These are phyloP conservation scores for Eleutherodactylus coqui DNA, from an alignment of 2,797 vertebrate genomes.

Conservation along the genomic window DNA sequence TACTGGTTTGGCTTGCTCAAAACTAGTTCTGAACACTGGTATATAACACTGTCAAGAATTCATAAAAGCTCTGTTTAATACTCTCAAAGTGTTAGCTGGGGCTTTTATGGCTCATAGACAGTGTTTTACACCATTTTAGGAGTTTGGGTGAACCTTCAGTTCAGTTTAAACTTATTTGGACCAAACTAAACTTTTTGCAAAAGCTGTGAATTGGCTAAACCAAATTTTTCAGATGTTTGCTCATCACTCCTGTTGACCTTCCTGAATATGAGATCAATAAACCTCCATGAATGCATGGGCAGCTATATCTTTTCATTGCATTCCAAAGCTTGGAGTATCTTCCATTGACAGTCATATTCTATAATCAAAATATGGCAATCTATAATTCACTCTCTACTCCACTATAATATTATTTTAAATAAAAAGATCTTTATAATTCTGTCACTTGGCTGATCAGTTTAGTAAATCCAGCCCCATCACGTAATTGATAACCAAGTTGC, in stretches of 20 bases:
- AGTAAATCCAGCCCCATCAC: slow-evolving; percentile 25
- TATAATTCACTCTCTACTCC: slow-evolving; percentile 67
- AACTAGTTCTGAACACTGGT: too few species aligned
- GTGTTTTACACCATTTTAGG: too few species aligned
- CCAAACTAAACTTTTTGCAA: too few species aligned
- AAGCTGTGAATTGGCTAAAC: too few species aligned
- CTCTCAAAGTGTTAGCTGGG: too few species aligned
- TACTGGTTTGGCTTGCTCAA: too few species aligned
- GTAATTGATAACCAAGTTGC: background rate
- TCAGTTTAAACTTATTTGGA: too few species aligned
- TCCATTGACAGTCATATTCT: slow-evolving; percentile 68
- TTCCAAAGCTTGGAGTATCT: slow-evolving; percentile 69
- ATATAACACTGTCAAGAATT: too few species aligned
- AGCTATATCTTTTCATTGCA: slow-evolving; percentile 67
- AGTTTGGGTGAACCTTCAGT: too few species aligned
- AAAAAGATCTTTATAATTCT: slow-evolving; percentile 58
- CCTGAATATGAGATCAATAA: slow-evolving; percentile 53
- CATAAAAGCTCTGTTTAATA: too few species aligned
- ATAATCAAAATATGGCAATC: slow-evolving; percentile 67
- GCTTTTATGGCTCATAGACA: too few species aligned
- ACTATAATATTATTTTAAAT: slow-evolving; percentile 64
- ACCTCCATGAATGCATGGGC: slow-evolving; percentile 65
- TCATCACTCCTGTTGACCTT: slow-evolving; percentile 60
- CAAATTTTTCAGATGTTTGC: slow-evolving; percentile 66
- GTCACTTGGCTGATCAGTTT: slow-evolving; percentile 63